Evolutionary conservation across 1,140 invertebrate genomes (phyloP).

Genomic region (Zaprionus ghesquierei): DNA sequence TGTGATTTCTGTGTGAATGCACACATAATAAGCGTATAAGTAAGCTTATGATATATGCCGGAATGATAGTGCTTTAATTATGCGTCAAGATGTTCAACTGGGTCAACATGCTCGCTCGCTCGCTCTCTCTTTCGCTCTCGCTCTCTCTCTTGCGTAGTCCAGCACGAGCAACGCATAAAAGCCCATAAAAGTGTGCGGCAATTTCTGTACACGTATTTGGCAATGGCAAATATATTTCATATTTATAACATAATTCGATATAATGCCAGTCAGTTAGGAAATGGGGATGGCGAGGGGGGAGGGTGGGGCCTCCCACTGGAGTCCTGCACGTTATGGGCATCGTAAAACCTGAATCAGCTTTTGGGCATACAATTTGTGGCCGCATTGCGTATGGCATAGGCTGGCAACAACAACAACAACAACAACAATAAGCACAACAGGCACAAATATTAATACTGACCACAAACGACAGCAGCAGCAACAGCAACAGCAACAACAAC

Average conservation of each 20-base stretch:
- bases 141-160: constrained; percentile 20
- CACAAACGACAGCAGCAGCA: constrained; percentile 32
- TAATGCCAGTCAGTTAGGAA: constrained; percentile 54
- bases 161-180: constrained; percentile 64
- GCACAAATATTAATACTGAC: constrained; percentile 64
- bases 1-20: not conserved
- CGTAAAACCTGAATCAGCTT: constrained; percentile 63
- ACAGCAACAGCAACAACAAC: constrained; percentile 5
- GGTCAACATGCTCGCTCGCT: not conserved
- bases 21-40: not conserved
- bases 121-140: not conserved
- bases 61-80: constrained; percentile 65
- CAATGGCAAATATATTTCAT: constrained; percentile 66
- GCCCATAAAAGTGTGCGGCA: constrained; percentile 59
- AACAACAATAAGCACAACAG: constrained; percentile 37
- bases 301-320: not conserved
- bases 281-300: not conserved
- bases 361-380: constrained; percentile 66
- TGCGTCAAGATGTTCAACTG: constrained; percentile 33
- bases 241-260: constrained; percentile 80
- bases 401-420: constrained; percentile 34
- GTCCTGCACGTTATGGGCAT: constrained; percentile 27
- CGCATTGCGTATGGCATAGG: constrained; percentile 52
- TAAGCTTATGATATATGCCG: not conserved
- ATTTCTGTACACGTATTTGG: constrained; percentile 62